These are phyloP conservation scores for Phania funesta DNA, from an alignment of 2,888 invertebrate genomes.

Conservation along the genomic window DNA sequence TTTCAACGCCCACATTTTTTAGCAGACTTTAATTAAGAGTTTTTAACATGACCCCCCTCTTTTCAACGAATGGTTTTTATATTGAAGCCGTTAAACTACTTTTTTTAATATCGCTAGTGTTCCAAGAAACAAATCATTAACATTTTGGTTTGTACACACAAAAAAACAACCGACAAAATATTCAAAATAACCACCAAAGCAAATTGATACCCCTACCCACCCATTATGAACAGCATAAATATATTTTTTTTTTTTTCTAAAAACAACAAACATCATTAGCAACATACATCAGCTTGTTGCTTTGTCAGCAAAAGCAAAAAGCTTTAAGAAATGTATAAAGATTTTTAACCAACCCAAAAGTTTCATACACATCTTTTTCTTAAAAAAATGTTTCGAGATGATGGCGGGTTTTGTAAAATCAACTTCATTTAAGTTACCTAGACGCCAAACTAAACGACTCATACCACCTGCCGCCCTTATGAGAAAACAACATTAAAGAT, in stretches of 20 bases:
- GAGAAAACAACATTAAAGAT: conserved; percentile 10
- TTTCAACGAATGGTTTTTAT: background rate
- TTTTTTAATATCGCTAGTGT: conserved; percentile 9
- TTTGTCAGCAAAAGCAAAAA: conserved; percentile 27
- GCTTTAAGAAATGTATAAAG: conserved; percentile 48
- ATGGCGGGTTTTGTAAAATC: conserved; percentile 9
- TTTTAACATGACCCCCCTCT: conserved; percentile 25
- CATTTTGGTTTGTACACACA: background rate
- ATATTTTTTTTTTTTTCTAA: background rate
- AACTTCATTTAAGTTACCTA: conserved; percentile 36
- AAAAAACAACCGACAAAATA: conserved; percentile 19
- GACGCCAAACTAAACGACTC: conserved; percentile 22
- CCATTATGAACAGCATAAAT: conserved; percentile 49
- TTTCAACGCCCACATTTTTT: conserved; percentile 56
- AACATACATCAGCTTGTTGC: conserved; percentile 5
- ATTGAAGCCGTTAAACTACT: conserved; percentile 50
- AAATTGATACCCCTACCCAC: conserved; percentile 59
- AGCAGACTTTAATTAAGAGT: background rate
- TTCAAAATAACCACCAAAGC: conserved; percentile 31
- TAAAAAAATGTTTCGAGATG: background rate
- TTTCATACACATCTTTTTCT: background rate
- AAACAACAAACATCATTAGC: conserved; percentile 21
- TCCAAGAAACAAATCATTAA: conserved; percentile 16
- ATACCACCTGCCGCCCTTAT: conserved; percentile 67
- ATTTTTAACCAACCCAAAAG: conserved; percentile 27